Conservation (phyloP, 1,140 invertebrate genomes). For the Ceratoteleas bidentatus region DNA sequence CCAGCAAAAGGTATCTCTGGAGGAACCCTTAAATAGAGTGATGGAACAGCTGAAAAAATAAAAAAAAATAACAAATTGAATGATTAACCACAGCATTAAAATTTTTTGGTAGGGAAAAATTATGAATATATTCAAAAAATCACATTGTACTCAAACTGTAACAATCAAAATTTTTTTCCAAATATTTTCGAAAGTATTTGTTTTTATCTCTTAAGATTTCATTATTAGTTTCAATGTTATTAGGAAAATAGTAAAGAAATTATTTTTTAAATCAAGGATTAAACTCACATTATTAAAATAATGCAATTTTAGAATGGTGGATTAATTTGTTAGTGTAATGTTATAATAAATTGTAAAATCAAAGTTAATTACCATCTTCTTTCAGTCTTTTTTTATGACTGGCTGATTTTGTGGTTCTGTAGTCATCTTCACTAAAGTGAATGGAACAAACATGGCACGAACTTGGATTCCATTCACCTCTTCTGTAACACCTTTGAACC, state of each 20-base stretch:
- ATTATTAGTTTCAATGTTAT: too few species aligned
- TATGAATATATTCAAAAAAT: too few species aligned
- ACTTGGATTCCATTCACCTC: conserved; percentile 27
- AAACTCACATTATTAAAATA: too few species aligned
- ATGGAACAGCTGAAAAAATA: conserved; percentile 16
- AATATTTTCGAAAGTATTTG: too few species aligned
- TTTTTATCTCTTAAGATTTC: too few species aligned
- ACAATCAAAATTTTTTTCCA: too few species aligned
- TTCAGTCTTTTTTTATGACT: conserved; percentile 24
- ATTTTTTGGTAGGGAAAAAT: too few species aligned
- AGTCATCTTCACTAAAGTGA: conserved; percentile 22
- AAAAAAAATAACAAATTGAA: conserved; percentile 3
- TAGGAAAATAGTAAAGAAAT: too few species aligned
- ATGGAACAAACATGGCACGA: conserved; percentile 27
- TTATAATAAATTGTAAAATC: not conserved
- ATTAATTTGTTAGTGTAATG: not conserved
- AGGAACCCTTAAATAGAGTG: conserved; percentile 3
- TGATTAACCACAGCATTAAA: not conserved
- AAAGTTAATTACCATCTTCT: conserved; percentile 18
- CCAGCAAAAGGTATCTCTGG: conserved; percentile 2
- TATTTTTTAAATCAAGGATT: too few species aligned
- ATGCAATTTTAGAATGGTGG: too few species aligned
- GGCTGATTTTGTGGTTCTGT: not conserved
- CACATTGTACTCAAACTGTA: too few species aligned
- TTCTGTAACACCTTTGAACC: conserved; percentile 14